Base-by-base conservation (phyloP, 2,113 vertebrate species). In the Bombycilla garrulus region DNA sequence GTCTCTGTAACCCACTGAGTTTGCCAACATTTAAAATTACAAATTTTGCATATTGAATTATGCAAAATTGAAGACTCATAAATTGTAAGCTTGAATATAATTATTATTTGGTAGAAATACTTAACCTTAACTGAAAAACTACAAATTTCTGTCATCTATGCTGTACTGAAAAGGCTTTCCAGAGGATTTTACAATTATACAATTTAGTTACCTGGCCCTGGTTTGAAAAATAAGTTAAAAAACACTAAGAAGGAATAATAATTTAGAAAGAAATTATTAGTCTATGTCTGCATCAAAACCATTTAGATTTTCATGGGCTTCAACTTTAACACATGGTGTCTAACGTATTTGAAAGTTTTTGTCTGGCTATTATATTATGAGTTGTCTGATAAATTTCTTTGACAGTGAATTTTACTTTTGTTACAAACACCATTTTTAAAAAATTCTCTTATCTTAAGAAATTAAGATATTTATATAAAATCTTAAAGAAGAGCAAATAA, bases 41-140 rank as follows among this genome's bases (percentile, higher is more conserved):
- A 0, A 14, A 58, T 81, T 69, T 40, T 69, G 11, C 44, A 18
- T 40, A 23, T 23, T 93, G 25, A 72, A 60, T 86, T 92, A 95
- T 88, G 60, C 36, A 90, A 87, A 95, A 95, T 62, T 93, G 71
- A 95, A 86, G 79, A 83, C 40, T 80, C 89, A 83, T 35, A 29
- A 77, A 29, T 89, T 74, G 36, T 91, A 93, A 86, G 36, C 33
- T 93, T 76, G 53, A 60, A 78, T 45, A 35, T 76, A 70, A 86
- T 97, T 66, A 88, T 87, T 94, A 95, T 96, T 95, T 97, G 82
- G 94, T 93, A 93, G 58, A 69, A 72, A 81, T 35, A 84, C 89
- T 94, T 92, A 77, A 88, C 80, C 24, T 62, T 48, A 79, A 45
- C 60, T 87, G 53, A 61, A 80, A 51, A 15, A 50, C 6, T 36